These are phyloP conservation scores for Melanogrammus aeglefinus DNA, from an alignment of 2,797 vertebrate genomes.

Conservation along the genomic window DNA sequence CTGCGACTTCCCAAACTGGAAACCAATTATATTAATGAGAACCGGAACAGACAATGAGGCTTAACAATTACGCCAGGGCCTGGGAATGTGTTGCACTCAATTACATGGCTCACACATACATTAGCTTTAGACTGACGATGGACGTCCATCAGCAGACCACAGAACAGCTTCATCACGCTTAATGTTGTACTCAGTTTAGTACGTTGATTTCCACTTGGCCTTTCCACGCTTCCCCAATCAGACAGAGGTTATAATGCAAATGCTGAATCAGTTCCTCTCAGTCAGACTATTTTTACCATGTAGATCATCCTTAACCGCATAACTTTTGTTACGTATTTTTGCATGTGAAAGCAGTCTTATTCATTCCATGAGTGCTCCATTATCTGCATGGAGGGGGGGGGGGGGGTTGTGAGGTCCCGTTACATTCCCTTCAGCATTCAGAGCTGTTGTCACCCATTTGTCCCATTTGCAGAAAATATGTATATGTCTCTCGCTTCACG, in stretches of 20 bases:
- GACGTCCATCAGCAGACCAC: conserved; percentile 14
- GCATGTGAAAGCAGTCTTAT: neutral
- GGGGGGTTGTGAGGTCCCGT: too few relatives aligned
- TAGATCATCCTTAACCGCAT: too few relatives aligned
- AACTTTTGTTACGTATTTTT: too few relatives aligned
- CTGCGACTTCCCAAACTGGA: conserved; percentile 1
- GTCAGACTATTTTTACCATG: too few relatives aligned
- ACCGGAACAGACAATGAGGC: conserved; percentile 16
- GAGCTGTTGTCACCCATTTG: neutral
- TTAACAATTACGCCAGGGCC: conserved; percentile 21
- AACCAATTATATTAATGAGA: conserved; percentile 22
- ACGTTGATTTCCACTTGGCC: neutral
- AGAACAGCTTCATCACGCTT: conserved; percentile 17
- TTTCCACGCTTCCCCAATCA: neutral
- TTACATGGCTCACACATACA: conserved; percentile 8
- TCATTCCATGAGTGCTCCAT: neutral
- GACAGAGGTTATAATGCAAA: neutral
- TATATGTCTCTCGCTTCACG: neutral
- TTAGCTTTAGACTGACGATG: neutral
- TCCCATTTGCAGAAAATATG: neutral
- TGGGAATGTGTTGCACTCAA: conserved; percentile 28
- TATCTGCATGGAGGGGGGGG: too few relatives aligned
- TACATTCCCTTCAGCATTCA: neutral
- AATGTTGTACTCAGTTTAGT: conserved; percentile 3
- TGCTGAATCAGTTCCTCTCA: neutral